Conservation (phyloP, 2,888 invertebrate species). For the Phlogophora meticulosa region DNA sequence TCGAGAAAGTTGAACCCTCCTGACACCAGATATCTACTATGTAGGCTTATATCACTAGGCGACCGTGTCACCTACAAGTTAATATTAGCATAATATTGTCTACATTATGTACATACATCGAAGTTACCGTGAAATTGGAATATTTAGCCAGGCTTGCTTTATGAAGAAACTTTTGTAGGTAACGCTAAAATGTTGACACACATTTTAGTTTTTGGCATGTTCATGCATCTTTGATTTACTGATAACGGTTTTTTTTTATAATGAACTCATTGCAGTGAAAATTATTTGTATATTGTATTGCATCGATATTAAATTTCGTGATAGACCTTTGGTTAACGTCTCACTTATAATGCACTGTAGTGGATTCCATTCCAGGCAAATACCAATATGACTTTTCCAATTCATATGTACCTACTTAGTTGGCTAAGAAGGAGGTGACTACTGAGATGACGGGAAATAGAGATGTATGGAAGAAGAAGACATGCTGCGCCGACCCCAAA, state of each 20-base stretch:
- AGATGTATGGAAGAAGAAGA: too few relatives aligned
- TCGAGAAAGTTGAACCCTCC: neutral
- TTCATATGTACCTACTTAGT: too few relatives aligned
- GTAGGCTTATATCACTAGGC: constrained; percentile 41
- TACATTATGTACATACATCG: constrained; percentile 72
- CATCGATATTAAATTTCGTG: too few relatives aligned
- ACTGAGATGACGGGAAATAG: too few relatives aligned
- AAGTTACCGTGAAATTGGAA: constrained; percentile 49
- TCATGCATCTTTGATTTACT: neutral
- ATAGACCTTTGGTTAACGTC: too few relatives aligned
- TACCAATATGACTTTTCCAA: too few relatives aligned
- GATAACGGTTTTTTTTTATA: neutral
- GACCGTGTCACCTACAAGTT: constrained; percentile 58
- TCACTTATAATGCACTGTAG: too few relatives aligned
- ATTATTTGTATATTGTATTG: neutral
- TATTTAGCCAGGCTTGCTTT: constrained; percentile 34
- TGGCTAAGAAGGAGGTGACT: too few relatives aligned
- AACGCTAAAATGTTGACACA: neutral
- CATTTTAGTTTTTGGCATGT: neutral
- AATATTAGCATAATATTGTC: constrained; percentile 79
- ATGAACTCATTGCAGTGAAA: neutral
- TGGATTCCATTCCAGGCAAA: too few relatives aligned
- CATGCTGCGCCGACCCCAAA: too few relatives aligned
- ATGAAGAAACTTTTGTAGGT: constrained; percentile 23
- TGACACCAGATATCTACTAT: constrained; percentile 13